A percentile compares a stretch with the other conserved stretches of the same genome.
Evolutionary conservation across 2,797 vertebrate species (phyloP).

Genomic region (Ibycter americanus): DNA sequence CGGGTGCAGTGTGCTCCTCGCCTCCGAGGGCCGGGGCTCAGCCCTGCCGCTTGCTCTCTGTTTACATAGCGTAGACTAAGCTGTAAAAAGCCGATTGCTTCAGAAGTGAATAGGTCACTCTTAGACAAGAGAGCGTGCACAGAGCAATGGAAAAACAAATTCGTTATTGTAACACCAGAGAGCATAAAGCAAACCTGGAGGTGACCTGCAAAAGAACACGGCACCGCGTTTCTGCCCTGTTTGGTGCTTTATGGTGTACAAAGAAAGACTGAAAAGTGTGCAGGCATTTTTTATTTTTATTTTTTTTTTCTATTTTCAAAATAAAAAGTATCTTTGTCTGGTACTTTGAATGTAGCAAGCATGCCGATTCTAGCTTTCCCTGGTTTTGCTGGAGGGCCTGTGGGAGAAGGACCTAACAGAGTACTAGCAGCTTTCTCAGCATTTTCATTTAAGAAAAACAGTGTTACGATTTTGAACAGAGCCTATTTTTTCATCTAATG

Average conservation of each 20-base stretch:
- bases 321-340: conserved; percentile 46
- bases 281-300: neutral
- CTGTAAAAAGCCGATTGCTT: neutral
- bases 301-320: neutral
- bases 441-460: neutral
- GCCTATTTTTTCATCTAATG: neutral
- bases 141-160: conserved; percentile 45
- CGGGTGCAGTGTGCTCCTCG: neutral
- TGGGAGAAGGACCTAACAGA: neutral
- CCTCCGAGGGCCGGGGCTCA: neutral
- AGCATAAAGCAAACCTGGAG: conserved; percentile 44
- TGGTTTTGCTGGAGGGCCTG: conserved; percentile 34
- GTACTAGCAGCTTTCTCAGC: conserved; percentile 10
- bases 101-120: neutral
- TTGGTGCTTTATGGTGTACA: neutral
- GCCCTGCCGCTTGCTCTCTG: neutral
- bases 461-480: neutral
- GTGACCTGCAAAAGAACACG: neutral
- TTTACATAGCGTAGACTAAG: neutral
- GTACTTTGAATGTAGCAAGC: neutral
- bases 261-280: neutral
- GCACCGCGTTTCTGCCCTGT: neutral
- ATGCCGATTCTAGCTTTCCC: neutral
- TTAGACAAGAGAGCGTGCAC: neutral
- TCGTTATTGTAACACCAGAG: conserved; percentile 13